These are phyloP conservation scores for Campoplex capitator DNA, from an alignment of 2,888 invertebrate species.

Conservation along the genomic window DNA sequence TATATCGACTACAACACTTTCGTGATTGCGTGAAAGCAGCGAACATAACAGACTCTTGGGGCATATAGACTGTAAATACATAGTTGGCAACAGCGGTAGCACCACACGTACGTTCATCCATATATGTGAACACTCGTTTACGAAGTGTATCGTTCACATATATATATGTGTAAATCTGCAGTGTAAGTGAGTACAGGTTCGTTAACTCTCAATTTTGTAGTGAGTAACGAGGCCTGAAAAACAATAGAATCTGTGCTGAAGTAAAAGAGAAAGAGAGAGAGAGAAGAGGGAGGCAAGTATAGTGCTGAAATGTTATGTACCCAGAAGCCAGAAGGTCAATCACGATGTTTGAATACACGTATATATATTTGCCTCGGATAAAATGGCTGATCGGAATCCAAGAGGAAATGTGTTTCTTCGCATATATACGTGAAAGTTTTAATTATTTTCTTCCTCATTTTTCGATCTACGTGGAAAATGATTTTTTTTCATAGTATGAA, in stretches of 20 bases:
- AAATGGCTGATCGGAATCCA: neutral
- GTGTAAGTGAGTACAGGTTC: constrained; percentile 72
- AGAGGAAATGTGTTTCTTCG: constrained; percentile 8
- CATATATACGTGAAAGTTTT: constrained; percentile 1
- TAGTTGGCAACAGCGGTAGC: constrained; percentile 34
- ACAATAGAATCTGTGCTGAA: constrained; percentile 48
- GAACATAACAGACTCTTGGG: constrained; percentile 24
- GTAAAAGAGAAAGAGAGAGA: neutral
- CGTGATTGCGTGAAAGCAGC: constrained; percentile 65
- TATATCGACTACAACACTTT: constrained; percentile 38
- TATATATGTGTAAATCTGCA: neutral
- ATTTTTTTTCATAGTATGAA: too few species aligned
- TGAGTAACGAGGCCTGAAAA: constrained; percentile 61
- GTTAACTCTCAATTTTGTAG: constrained; percentile 82
- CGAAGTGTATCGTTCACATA: neutral
- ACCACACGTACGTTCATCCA: neutral
- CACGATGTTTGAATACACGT: constrained; percentile 46
- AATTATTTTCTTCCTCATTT: neutral
- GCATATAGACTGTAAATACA: constrained; percentile 43
- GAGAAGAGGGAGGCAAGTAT: constrained; percentile 58
- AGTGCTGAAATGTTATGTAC: constrained; percentile 46
- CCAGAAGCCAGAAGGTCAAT: constrained; percentile 44
- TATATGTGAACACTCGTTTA: neutral
- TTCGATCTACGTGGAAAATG: neutral
- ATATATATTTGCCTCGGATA: constrained; percentile 9